phyloP scores from a whole-genome alignment of 2,888 invertebrate genomes.

The Ethmia dodecea region DNA sequence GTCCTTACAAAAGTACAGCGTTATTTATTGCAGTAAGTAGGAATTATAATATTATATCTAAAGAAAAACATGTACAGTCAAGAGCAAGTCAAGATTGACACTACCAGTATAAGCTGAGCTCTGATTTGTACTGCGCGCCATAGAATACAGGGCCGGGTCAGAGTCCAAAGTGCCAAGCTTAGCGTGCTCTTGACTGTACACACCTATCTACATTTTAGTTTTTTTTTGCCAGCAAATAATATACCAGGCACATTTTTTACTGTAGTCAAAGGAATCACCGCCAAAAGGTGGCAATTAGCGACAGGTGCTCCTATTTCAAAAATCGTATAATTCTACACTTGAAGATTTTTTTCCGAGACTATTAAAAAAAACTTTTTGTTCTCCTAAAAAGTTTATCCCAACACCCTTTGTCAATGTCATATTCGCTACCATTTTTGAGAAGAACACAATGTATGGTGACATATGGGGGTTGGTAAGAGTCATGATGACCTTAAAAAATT shows the following conservation, averaged over 20 bases:
- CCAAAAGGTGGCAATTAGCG: conserved; percentile 75
- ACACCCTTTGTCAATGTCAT: conserved; percentile 70
- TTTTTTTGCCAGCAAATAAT: no score
- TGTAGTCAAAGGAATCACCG: conserved; percentile 52
- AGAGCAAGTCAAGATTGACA: no score
- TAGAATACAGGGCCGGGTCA: no score
- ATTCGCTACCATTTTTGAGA: conserved; percentile 62
- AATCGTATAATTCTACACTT: conserved; percentile 54
- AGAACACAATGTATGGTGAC: conserved; percentile 63
- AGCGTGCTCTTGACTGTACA: no score
- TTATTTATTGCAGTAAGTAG: no score
- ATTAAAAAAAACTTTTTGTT: conserved; percentile 44
- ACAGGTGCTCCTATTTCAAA: conserved; percentile 66
- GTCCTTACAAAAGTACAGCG: no score
- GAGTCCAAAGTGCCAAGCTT: no score
- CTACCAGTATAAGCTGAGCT: no score
- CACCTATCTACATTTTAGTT: no score
- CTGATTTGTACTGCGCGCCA: no score
- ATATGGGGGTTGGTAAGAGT: conserved; percentile 51
- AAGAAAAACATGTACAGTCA: no score
- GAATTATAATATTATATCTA: no score
- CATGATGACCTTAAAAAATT: conserved; percentile 65
- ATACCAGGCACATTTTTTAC: conserved; percentile 37
- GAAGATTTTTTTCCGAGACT: conserved; percentile 36
- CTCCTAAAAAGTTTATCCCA: conserved; percentile 52